A percentile compares a stretch with the other conserved stretches of the same genome.
Evolutionary conservation across 2,797 vertebrate genomes (phyloP).

Genomic region (Acropternis orthonyx): DNA sequence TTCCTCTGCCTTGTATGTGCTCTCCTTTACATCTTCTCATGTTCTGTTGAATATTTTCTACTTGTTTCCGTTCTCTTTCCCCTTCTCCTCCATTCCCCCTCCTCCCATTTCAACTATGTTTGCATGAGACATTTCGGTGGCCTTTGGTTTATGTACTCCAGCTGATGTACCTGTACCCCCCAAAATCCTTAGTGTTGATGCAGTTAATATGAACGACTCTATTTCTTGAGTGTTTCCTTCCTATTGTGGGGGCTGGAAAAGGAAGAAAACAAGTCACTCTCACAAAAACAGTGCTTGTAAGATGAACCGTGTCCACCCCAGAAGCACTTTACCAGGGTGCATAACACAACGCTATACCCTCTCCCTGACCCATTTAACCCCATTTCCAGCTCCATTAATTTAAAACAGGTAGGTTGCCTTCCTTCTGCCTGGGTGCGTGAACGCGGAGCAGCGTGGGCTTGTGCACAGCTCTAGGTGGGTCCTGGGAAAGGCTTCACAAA

Average conservation of each 20-base stretch:
- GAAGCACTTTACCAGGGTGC: not conserved
- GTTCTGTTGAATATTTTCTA: not conserved
- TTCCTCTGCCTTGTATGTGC: not conserved
- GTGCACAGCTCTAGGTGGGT: rapidly evolving
- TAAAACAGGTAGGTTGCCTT: not conserved
- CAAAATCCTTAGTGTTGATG: not conserved
- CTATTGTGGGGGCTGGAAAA: not conserved
- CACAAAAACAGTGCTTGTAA: not conserved
- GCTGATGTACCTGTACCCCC: not conserved
- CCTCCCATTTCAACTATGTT: not conserved
- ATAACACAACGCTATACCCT: rapidly evolving
- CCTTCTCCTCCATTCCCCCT: not conserved
- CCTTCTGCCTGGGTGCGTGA: not conserved
- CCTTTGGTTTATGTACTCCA: not conserved
- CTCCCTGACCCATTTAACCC: not conserved
- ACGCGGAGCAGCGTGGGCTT: rapidly evolving
- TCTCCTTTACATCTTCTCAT: not conserved
- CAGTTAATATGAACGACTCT: not conserved
- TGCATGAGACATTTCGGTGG: not conserved
- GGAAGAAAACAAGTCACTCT: not conserved
- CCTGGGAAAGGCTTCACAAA: not conserved
- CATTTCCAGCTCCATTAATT: not conserved
- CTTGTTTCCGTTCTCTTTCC: not conserved
- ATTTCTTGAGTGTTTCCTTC: not conserved
- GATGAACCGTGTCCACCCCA: not conserved